phyloP scores from a whole-genome alignment of 2,888 invertebrate species.

The Drosophila multiciliata region DNA sequence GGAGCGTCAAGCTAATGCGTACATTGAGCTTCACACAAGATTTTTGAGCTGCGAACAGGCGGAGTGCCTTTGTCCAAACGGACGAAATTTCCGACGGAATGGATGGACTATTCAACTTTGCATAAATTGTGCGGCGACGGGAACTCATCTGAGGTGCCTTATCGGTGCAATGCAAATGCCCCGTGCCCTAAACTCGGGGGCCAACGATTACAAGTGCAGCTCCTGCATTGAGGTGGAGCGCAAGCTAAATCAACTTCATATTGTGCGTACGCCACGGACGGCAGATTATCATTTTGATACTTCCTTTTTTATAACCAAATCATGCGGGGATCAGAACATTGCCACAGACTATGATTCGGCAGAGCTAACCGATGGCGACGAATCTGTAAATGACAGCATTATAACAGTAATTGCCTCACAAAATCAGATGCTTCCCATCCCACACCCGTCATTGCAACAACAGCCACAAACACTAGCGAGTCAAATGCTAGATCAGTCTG shows the following conservation, averaged over 20 bases:
- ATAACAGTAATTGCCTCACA: slow-evolving; percentile 37
- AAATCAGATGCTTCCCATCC: not conserved
- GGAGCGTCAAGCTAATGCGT: slow-evolving; percentile 91
- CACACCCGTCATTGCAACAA: not conserved
- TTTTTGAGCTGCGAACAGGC: slow-evolving; percentile 87
- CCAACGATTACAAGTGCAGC: slow-evolving; percentile 58
- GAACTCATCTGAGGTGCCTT: slow-evolving; percentile 68
- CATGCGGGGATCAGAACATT: not conserved
- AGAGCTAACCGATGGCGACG: slow-evolving; percentile 31
- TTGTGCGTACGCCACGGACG: not conserved
- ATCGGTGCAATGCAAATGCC: slow-evolving; percentile 12
- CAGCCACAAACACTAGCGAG: no score
- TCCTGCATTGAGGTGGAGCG: slow-evolving; percentile 50
- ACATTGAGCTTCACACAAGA: slow-evolving; percentile 88
- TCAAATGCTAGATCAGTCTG: not conserved
- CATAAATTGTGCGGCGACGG: slow-evolving; percentile 70
- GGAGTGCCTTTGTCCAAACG: slow-evolving; percentile 88
- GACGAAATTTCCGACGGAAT: slow-evolving; percentile 84
- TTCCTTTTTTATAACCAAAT: slow-evolving; percentile 40
- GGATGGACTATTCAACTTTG: slow-evolving; percentile 67
- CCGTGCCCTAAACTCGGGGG: not conserved
- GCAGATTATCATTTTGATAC: slow-evolving; percentile 8
- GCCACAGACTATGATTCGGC: slow-evolving; percentile 13
- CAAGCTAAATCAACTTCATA: not conserved
- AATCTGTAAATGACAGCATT: not conserved